Conservation (phyloP, 2,113 vertebrate species). For the Atrichornis clamosus region DNA sequence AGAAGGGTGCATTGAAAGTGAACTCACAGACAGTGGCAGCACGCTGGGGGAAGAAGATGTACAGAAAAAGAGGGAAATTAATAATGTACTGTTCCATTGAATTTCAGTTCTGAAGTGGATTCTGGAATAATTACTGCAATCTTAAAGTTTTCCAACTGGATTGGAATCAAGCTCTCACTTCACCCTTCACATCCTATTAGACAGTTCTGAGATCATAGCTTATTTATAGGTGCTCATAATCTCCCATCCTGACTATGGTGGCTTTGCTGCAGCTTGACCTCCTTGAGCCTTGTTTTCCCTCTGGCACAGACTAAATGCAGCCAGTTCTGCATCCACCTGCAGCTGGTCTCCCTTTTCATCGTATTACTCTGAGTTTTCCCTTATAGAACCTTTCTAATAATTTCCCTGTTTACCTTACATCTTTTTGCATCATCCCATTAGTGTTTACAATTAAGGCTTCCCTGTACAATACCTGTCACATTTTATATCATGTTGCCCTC, state of each 20-base stretch:
- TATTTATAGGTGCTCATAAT: not conserved
- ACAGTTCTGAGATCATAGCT: not conserved
- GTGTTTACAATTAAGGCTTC: not conserved
- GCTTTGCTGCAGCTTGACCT: not conserved
- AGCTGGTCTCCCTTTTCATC: not conserved
- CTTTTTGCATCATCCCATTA: not conserved
- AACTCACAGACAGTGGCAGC: not conserved
- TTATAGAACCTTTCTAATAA: not conserved
- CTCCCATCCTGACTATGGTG: not conserved
- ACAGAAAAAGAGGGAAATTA: constrained; percentile 4
- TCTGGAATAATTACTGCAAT: constrained; percentile 10
- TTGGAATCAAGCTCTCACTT: constrained; percentile 14
- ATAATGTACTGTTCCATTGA: constrained; percentile 24
- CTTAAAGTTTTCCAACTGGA: constrained; percentile 29
- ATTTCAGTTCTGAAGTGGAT: not conserved
- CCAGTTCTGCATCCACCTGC: not conserved
- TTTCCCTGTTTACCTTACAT: not conserved
- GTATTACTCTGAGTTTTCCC: not conserved
- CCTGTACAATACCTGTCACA: not conserved
- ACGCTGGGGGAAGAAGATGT: not conserved
- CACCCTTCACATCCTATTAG: constrained; percentile 38
- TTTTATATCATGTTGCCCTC: not conserved
- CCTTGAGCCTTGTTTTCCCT: not conserved
- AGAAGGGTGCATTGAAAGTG: not conserved
- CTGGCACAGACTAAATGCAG: not conserved